phyloP scores from a whole-genome alignment of 2,888 invertebrate genomes.

The Drosophila mercatorum region DNA sequence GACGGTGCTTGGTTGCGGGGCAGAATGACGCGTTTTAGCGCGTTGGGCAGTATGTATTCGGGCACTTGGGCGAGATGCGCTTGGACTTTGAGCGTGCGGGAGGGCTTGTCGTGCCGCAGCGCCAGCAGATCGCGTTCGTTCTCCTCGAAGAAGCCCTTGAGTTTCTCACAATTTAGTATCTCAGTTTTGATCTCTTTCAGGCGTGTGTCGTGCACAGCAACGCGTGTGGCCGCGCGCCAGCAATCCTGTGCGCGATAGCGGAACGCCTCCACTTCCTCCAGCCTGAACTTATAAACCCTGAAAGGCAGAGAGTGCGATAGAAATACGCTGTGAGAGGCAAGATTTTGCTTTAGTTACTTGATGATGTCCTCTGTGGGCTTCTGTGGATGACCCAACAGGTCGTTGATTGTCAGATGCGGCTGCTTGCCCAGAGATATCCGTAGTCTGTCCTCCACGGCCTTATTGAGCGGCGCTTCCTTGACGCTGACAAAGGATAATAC shows the following conservation, averaged over 20 bases:
- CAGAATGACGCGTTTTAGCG: constrained; percentile 88
- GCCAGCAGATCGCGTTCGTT: constrained; percentile 95
- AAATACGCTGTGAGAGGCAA: no score
- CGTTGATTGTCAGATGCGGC: constrained; percentile 15
- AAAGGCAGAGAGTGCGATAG: constrained; percentile 7
- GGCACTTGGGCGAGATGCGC: constrained; percentile 95
- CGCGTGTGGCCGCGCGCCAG: constrained; percentile 96
- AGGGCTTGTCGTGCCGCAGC: constrained; percentile 92
- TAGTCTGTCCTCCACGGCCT: constrained; percentile 91
- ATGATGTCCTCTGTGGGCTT: constrained; percentile 86
- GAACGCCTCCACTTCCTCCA: constrained; percentile 98
- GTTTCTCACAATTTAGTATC: constrained; percentile 94
- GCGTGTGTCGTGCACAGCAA: constrained; percentile 96
- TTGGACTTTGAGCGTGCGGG: constrained; percentile 93
- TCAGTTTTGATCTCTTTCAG: constrained; percentile 98
- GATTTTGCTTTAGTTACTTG: constrained; percentile 83
- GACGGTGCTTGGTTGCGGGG: constrained; percentile 8
- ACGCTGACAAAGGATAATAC: constrained; percentile 95
- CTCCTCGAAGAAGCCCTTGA: constrained; percentile 96
- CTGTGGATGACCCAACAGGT: constrained; percentile 1
- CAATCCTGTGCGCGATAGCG: constrained; percentile 97
- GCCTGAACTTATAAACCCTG: constrained; percentile 95
- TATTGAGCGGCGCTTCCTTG: constrained; percentile 90
- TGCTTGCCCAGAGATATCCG: constrained; percentile 86
- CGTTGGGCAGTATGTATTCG: constrained; percentile 94